phyloP scores from a whole-genome alignment of 2,797 vertebrate species.

The Alosa sapidissima region DNA sequence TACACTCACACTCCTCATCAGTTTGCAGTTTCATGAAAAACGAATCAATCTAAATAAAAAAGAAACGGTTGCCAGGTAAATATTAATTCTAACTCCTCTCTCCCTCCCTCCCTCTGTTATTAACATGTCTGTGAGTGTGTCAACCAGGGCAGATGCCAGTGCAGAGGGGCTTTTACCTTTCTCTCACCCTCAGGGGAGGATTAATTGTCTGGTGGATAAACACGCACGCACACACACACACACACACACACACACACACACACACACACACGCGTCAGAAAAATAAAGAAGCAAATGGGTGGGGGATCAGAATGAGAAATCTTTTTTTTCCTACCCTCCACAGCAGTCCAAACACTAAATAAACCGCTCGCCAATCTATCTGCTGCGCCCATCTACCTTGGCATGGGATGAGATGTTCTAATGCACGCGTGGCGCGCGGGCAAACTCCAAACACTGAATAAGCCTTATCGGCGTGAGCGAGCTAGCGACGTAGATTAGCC shows the following conservation, averaged over 20 bases:
- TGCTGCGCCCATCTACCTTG: constrained; percentile 68
- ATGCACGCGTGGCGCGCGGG: constrained; percentile 57
- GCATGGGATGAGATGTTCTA: constrained; percentile 66
- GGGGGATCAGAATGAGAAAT: constrained; percentile 57
- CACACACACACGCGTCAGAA: background rate
- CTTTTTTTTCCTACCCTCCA: background rate
- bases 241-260: background rate
- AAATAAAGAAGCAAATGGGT: constrained; percentile 16
- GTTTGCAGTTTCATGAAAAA: background rate
- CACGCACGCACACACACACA: background rate
- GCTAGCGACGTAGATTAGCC: constrained; percentile 63
- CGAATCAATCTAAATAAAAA: background rate
- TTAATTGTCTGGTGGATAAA: constrained; percentile 24
- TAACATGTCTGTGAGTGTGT: constrained; percentile 28
- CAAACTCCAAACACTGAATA: constrained; percentile 69
- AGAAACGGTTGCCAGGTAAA: background rate
- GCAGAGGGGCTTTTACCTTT: background rate
- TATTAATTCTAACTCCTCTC: background rate
- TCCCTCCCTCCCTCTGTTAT: background rate
- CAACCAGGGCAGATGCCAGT: background rate
- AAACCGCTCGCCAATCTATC: constrained; percentile 64
- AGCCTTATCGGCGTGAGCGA: constrained; percentile 63
- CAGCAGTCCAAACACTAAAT: constrained; percentile 41
- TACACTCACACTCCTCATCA: background rate
- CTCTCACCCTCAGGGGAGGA: constrained; percentile 6